These are phyloP conservation scores for Pedionomus torquatus DNA, from an alignment of 2,113 vertebrate species.

Conservation along the genomic window DNA sequence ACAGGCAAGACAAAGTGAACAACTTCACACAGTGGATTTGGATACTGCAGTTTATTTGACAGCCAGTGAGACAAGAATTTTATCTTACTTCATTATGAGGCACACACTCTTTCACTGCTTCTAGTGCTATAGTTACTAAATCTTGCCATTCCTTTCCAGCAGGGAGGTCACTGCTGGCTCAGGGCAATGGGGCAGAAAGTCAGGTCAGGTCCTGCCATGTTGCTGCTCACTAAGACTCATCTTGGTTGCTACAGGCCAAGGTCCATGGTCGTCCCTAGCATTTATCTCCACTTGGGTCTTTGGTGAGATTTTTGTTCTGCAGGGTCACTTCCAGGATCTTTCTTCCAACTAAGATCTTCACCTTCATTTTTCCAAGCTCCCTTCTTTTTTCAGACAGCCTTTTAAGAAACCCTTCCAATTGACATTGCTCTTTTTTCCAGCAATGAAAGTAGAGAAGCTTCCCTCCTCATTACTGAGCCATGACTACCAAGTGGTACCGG, in stretches of 20 bases:
- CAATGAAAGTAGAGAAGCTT: background rate
- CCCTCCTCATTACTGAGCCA: background rate
- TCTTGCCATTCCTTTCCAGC: background rate
- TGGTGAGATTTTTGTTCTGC: background rate
- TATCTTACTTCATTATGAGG: background rate
- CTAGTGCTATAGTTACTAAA: background rate
- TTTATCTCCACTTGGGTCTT: background rate
- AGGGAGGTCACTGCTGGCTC: background rate
- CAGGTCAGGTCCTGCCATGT: background rate
- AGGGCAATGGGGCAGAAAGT: background rate
- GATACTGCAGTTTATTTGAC: background rate
- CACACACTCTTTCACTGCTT: background rate
- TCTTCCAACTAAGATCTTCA: background rate
- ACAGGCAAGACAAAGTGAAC: background rate
- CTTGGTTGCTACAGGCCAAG: background rate
- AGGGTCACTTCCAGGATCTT: background rate
- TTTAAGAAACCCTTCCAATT: background rate
- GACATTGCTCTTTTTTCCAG: background rate
- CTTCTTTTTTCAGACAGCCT: background rate
- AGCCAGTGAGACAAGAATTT: background rate
- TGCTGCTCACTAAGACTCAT: background rate
- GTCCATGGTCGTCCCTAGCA: background rate
- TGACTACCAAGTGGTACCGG: background rate
- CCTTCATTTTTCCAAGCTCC: background rate
- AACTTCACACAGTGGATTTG: background rate